Percentiles rank a stretch among this genome's conserved stretches.
phyloP scores from a whole-genome alignment of 2,888 invertebrate genomes.

The Agrochola macilenta region DNA sequence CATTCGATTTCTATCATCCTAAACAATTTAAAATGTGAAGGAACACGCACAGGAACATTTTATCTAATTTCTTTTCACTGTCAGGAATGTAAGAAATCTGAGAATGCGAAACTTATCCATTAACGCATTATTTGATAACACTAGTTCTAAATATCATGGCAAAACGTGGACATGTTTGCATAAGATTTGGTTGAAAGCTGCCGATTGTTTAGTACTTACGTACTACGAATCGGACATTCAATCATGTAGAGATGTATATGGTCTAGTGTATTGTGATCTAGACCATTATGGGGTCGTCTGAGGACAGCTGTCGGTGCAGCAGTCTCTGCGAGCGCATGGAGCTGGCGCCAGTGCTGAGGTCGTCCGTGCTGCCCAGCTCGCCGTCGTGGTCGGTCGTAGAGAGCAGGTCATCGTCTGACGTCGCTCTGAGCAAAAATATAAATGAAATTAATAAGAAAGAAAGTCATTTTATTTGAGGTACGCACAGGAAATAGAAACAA shows the following conservation, averaged over 20 bases:
- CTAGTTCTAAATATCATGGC: conserved; percentile 57
- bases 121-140: conserved; percentile 50
- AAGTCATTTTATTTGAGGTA: too few species aligned
- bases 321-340: conserved; percentile 84
- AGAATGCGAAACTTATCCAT: conserved; percentile 60
- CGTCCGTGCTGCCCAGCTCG: conserved; percentile 92
- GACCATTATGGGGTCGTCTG: conserved; percentile 90
- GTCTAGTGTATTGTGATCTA: conserved; percentile 58
- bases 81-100: conserved; percentile 63
- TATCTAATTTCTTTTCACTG: conserved; percentile 58
- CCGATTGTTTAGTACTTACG: conserved; percentile 32
- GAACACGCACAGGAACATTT: conserved; percentile 67
- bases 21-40: conserved; percentile 61
- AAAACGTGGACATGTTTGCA: conserved; percentile 54
- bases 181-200: conserved; percentile 34
- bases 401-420: conserved; percentile 96
- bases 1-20: conserved; percentile 49
- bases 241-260: conserved; percentile 15
- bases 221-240: conserved; percentile 35
- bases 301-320: conserved; percentile 87
- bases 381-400: conserved; percentile 95
- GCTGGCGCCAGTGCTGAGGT: conserved; percentile 85
- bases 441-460: not conserved
- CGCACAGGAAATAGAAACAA: not conserved
- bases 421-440: conserved; percentile 89